Evolutionary conservation across 2,113 vertebrate species (phyloP), one percentile per base, ranked within the genome.

Genomic region (Cinclus cinclus): DNA sequence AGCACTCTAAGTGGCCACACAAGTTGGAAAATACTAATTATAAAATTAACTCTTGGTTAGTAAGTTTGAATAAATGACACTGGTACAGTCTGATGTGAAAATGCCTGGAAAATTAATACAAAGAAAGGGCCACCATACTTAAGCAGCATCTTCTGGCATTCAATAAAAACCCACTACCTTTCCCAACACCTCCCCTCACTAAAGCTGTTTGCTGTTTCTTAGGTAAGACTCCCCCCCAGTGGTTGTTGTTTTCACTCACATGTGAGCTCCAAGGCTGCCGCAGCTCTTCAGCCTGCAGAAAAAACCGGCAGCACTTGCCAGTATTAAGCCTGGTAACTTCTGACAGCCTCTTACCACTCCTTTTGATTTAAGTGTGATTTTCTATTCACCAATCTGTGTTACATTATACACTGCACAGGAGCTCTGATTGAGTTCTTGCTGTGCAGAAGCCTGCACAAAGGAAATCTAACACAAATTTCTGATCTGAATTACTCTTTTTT

Each of bases 1-100:
- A n/a, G 47, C 39, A 12, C 10, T 14, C 13, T 3, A 25, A 30
- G 13, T 0, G 1, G 15, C 35, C 49, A 41, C 0, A 7, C 7
- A 25, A 8, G 14, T 35, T 10, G 25, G 39, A 37, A n/a, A 19
- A 81, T 8, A 28, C 7, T 22, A 25, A 30, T 24, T 24, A 50
- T 5, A 17, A 20, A 39, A 13, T 3, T 10, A 71, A 8, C 21
- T 37, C 10, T 7, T 24, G 12, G 19, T 37, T 24, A 37, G 0
- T 4, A 22, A 25, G 7, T 19, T 7, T 28, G 30, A 42, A 3
- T 27, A 30, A 8, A 25, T 6, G 2, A 31, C 17, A 19, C 47
- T 15, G 19, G 30, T 50, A 14, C 17, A 22, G 21, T 7, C 49
- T 37, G 13, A 42, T 7, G 15, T 31, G 16, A 58, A 62, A 79